Base-by-base conservation (phyloP, 2,888 invertebrate genomes). In the Furcula furcula region DNA sequence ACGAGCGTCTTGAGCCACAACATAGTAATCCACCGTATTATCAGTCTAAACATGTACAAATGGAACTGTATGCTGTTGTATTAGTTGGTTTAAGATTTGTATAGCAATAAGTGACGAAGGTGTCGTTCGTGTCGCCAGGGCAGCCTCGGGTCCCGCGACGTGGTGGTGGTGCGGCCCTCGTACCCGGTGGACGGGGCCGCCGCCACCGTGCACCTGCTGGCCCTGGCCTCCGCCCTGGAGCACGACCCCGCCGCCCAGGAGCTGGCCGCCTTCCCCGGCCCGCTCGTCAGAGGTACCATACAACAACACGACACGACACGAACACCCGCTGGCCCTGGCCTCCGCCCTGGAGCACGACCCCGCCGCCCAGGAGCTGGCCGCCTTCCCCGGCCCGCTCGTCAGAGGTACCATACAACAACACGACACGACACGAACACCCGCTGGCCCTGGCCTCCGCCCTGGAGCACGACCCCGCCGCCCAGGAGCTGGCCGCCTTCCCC, bases 321-420 rank as follows among this genome's bases (percentile, higher is more conserved):
- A 7, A 7, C 20, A 20, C 20, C 7, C 7, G 20, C 6, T 20
- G 20, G 20, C 20, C 6, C 16, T 16, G 16, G 16, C 16, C 16
- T 76, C 78, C 39, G 75, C 93, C 45, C 74, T 92, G 12, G 76
- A 75, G 19, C 90, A 91, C 55, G 92, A 93, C 75, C 90, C 91
- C 9, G 89, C 91, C 34, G 90, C 90, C 41, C 86, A 90, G 31
- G 92, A 94, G 56, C 86, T 96, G 36, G 90, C 91, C 52, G 85
- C 89, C 37, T 96, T 93, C 79, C 97, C 97, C 18, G 97, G 97
- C 4, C 97, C 97, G 36, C 90, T 97, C 41, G 87, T 95, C 45
- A 94, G 90, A 62, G 86, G 87, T 82, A 46, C 4, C 10, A 6
- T 2, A 1, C 11, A 4, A 3, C 11, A 12, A 11, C 1, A 1